A percentile compares a stretch with the other conserved stretches of the same genome.
phyloP scores from a whole-genome alignment of 2,113 vertebrate genomes.

The Neolamprologus sp. region DNA sequence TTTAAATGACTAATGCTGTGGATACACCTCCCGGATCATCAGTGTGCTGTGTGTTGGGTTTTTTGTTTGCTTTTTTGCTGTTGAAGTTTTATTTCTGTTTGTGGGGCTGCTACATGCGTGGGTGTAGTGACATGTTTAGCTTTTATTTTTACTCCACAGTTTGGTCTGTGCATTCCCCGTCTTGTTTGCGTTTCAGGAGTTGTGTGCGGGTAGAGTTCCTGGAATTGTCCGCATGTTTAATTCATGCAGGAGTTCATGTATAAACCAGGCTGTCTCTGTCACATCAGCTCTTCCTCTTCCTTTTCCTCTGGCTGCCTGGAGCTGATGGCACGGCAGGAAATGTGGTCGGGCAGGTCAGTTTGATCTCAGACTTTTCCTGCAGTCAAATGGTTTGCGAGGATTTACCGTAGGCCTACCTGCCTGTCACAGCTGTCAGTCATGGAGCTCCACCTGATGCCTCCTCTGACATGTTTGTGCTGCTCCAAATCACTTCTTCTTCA shows the following conservation, averaged over 20 bases:
- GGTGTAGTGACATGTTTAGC: not conserved
- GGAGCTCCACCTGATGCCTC: not conserved
- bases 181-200: constrained; percentile 1
- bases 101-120: not conserved
- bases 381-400: not conserved
- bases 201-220: not conserved
- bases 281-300: constrained; percentile 21
- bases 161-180: not conserved
- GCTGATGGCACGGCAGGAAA: not conserved
- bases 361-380: not conserved
- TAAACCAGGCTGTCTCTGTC: constrained; percentile 17
- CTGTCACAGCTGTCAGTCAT: not conserved
- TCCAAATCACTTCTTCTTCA: not conserved
- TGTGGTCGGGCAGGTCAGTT: not conserved
- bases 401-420: not conserved
- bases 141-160: not conserved
- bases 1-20: constrained; percentile 1
- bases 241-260: constrained; percentile 31
- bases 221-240: constrained; percentile 40
- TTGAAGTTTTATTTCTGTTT: not conserved
- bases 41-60: not conserved
- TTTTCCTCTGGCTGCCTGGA: not conserved
- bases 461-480: not conserved
- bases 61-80: not conserved
- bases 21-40: not conserved